phyloP scores from a whole-genome alignment of 2,113 vertebrate genomes.

The Erythrocercus mccallii region DNA sequence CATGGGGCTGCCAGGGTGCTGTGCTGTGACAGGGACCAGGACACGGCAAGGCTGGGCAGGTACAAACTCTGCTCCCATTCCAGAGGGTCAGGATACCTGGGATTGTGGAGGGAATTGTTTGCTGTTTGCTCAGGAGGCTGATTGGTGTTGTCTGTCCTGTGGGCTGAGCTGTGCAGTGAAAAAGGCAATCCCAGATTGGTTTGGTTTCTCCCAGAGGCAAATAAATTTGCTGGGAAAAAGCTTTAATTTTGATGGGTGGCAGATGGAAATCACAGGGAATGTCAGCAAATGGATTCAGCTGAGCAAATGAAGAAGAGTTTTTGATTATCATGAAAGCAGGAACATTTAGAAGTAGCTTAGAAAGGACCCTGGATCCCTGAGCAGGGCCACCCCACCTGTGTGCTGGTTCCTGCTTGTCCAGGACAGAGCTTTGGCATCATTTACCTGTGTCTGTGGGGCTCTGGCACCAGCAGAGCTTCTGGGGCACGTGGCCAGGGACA shows the following conservation, averaged over 20 bases:
- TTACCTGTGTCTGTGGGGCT: background rate
- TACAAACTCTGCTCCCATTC: rapidly evolving
- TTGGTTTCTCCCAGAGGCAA: background rate
- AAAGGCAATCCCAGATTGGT: background rate
- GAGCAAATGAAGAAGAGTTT: background rate
- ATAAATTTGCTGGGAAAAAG: background rate
- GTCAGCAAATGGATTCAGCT: background rate
- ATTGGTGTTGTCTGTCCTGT: background rate
- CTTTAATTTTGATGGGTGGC: background rate
- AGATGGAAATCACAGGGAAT: background rate
- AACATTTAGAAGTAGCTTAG: background rate
- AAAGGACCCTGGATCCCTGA: background rate
- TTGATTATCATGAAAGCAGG: background rate
- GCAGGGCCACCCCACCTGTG: background rate
- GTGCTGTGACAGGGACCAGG: background rate
- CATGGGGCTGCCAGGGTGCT: background rate
- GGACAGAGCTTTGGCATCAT: background rate
- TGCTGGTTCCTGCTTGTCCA: background rate
- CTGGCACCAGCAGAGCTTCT: background rate
- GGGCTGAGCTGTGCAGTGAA: background rate
- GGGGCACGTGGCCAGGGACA: background rate
- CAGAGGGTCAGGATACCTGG: background rate
- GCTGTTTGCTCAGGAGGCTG: background rate
- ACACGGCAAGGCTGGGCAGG: background rate
- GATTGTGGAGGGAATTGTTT: background rate